phyloP scores from a whole-genome alignment of 2,888 invertebrate genomes.

The Drosophila nigricruria region DNA sequence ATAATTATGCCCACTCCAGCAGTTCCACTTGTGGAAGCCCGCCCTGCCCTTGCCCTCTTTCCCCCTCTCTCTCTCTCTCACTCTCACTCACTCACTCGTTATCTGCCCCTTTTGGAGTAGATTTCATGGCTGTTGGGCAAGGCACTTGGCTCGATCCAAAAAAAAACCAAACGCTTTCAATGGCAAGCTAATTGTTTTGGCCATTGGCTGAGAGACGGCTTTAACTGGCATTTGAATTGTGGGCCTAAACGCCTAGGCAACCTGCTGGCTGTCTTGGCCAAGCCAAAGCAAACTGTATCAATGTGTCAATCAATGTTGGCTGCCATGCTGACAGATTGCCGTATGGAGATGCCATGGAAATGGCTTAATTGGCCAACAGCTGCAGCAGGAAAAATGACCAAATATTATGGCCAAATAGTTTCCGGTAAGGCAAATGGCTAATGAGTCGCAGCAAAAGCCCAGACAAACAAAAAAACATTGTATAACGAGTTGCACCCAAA shows the following conservation, averaged over 20 bases:
- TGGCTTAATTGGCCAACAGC: constrained; percentile 66
- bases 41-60: background rate
- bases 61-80: background rate
- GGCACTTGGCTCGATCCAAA: constrained; percentile 35
- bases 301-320: constrained; percentile 70
- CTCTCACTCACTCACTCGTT: background rate
- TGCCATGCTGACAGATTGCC: constrained; percentile 59
- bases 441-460: constrained; percentile 67
- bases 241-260: constrained; percentile 55
- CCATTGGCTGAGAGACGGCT: constrained; percentile 29
- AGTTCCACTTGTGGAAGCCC: background rate
- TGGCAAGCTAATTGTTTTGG: constrained; percentile 53
- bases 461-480: constrained; percentile 30
- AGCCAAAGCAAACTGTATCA: constrained; percentile 63
- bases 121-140: constrained; percentile 49
- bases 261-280: constrained; percentile 38
- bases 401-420: constrained; percentile 79
- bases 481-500: constrained; percentile 35
- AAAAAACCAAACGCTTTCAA: constrained; percentile 44
- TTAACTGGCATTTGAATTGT: constrained; percentile 64
- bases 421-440: constrained; percentile 76
- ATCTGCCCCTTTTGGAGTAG: constrained; percentile 5
- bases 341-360: constrained; percentile 43
- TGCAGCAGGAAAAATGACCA: constrained; percentile 59
- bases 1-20: constrained; percentile 42